These are phyloP conservation scores for Cotesia typhae DNA, from an alignment of 1,140 invertebrate genomes.

Conservation along the genomic window DNA sequence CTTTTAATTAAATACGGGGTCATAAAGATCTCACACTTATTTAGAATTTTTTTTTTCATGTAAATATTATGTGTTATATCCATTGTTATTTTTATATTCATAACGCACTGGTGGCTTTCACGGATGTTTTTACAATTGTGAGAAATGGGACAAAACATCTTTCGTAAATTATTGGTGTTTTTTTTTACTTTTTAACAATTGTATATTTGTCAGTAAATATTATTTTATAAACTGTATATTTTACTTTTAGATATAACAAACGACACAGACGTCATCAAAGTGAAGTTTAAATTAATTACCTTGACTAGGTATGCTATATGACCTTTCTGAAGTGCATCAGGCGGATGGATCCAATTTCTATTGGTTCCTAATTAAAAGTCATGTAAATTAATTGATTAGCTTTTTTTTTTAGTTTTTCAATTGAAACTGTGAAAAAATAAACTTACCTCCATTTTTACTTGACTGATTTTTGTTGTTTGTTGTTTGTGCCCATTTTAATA, in stretches of 20 bases:
- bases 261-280: neutral
- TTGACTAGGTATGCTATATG: slow-evolving; percentile 97
- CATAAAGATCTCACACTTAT: neutral
- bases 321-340: slow-evolving; percentile 90
- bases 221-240: neutral
- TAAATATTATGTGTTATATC: slow-evolving; percentile 3
- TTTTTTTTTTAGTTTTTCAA: neutral
- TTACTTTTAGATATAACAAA: neutral
- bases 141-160: slow-evolving; percentile 16
- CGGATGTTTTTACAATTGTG: slow-evolving; percentile 10
- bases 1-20: slow-evolving; percentile 8
- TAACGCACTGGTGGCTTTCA: neutral
- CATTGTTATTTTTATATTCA: neutral
- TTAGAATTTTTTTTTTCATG: neutral
- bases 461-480: slow-evolving; percentile 66
- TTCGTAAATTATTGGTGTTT: slow-evolving; percentile 8
- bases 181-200: neutral
- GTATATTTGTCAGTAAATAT: neutral
- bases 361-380: slow-evolving; percentile 52
- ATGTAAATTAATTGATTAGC: neutral
- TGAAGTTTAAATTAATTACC: slow-evolving; percentile 66
- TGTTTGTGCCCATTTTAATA: slow-evolving; percentile 70
- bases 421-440: neutral
- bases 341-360: slow-evolving; percentile 92
- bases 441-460: slow-evolving; percentile 59